Base-by-base conservation (phyloP, 2,888 invertebrate genomes). In the Pyrrhosoma nymphula region DNA sequence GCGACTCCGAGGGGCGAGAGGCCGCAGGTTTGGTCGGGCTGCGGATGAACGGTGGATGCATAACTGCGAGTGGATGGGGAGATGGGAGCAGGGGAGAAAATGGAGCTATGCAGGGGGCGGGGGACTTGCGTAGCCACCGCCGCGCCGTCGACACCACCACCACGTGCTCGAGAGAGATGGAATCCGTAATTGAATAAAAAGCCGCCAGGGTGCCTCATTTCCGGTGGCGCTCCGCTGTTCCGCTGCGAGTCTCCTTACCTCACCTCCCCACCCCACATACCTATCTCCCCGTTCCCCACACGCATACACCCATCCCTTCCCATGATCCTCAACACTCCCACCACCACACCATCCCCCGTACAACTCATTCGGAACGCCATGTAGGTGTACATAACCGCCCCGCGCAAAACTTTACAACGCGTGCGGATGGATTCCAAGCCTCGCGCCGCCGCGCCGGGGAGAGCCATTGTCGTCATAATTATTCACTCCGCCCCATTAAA, bases 151-250 rank as follows among this genome's bases (percentile, higher is more conserved):
- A 69, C 82, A 47, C 6, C 63, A 39, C 69, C 39, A 93, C 93
- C 93, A 93, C 93, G 93, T 93, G 93, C 93, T 93, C 93, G 82
- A n/a, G 82, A 82, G 93, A 93, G 93, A 93, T 93, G 93, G 93
- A 93, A 93, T 93, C 93, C 93, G 93, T 93, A 93, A 93, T 93
- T 93, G 93, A 93, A 93, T 93, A 93, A 93, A 93, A 93, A 93
- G 69, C 93, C 93, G 75, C 93, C 93, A 93, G 93, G 93, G 93
- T 69, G 93, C 69, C 93, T 93, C 93, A 93, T 93, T 93, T 93
- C 93, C 93, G 93, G 93, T 93, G 69, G 93, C 60, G 93, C 93
- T 93, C 91, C 91, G 93, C 89, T 89, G 60, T 60, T 60, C 60
- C 60, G 60, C 20, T 60, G 60, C 89, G 55, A 55, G 63, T 55